Base-by-base conservation (phyloP, 2,797 vertebrate species). In the Nyctibius grandis region DNA sequence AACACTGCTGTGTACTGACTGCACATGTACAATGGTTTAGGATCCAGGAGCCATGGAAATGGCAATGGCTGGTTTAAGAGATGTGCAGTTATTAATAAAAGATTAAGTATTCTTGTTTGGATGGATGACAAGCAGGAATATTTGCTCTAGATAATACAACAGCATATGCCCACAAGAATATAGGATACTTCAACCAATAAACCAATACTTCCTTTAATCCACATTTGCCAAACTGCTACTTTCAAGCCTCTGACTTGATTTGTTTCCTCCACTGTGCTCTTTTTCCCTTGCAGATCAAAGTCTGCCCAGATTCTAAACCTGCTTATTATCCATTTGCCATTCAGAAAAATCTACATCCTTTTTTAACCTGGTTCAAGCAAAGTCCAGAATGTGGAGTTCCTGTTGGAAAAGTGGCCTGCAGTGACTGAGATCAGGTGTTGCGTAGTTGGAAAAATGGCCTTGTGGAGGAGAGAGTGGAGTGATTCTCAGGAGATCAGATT, bases 91-190 rank as follows among this genome's bases (percentile, higher is more conserved):
- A 79, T 87, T 86, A 88, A 86, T 68, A 67, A 51, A 79, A 74
- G 56, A 81, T 91, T 87, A 85, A 56, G 6, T 70, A 31, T 73
- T 51, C 74, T 82, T 3, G 2, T 40, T 91, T 51, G 42, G 74
- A 77, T 70, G 59, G 80, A 47, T 76, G 74, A 77, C 34, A 90
- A 61, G 33, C 26, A 44, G 23, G 56, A 40, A 36, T 93, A 79
- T 91, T 91, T 95, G 59, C 51, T 93, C 59, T 77, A 89, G 73
- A 74, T 61, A 79, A 54, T 42, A 54, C 17, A 81, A 81, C 96
- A 78, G 50, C 47, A n/a, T 92, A 85, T 83, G 89, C 48, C 33
- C 36, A 44, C 23, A 68, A 78, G 18, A 89, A 63, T 68, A 75
- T 40, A 31, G 31, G 17, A 48, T 69, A 72, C 60, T 81, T 54